A percentile compares a stretch with the other conserved stretches of the same genome.
These are phyloP conservation scores for Lasioglossum calceatum DNA, from an alignment of 2,888 invertebrate genomes.

Conservation along the genomic window DNA sequence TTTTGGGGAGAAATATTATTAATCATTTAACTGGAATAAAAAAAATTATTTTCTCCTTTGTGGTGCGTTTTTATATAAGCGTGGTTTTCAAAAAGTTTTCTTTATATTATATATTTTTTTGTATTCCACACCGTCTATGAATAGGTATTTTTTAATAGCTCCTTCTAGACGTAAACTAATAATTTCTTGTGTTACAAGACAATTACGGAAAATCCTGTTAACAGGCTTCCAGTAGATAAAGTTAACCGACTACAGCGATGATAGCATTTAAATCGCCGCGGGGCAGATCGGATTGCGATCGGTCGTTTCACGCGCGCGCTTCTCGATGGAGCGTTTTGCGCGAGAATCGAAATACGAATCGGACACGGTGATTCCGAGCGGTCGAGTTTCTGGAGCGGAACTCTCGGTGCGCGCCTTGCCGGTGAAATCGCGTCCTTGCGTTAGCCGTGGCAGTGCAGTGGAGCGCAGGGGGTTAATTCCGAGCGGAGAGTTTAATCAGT, in stretches of 20 bases:
- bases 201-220: too few relatives aligned
- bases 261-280: background rate
- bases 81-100: too few relatives aligned
- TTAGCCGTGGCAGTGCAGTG: constrained; percentile 55
- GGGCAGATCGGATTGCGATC: background rate
- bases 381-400: constrained; percentile 49
- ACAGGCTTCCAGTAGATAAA: background rate
- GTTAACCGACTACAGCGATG: too few relatives aligned
- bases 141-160: too few relatives aligned
- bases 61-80: too few relatives aligned
- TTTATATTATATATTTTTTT: too few relatives aligned
- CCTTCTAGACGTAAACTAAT: too few relatives aligned
- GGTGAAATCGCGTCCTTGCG: constrained; percentile 56
- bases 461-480: constrained; percentile 26
- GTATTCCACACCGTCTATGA: too few relatives aligned
- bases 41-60: too few relatives aligned
- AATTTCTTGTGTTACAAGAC: too few relatives aligned
- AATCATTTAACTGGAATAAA: too few relatives aligned
- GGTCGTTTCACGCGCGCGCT: background rate
- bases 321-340: background rate
- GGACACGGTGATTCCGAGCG: constrained; percentile 23
- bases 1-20: too few relatives aligned
- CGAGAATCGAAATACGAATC: constrained; percentile 21
- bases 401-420: constrained; percentile 2
- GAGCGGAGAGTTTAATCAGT: constrained; percentile 16